These are phyloP conservation scores for Athrips mouffetella DNA, from an alignment of 2,888 invertebrate genomes.

Conservation along the genomic window DNA sequence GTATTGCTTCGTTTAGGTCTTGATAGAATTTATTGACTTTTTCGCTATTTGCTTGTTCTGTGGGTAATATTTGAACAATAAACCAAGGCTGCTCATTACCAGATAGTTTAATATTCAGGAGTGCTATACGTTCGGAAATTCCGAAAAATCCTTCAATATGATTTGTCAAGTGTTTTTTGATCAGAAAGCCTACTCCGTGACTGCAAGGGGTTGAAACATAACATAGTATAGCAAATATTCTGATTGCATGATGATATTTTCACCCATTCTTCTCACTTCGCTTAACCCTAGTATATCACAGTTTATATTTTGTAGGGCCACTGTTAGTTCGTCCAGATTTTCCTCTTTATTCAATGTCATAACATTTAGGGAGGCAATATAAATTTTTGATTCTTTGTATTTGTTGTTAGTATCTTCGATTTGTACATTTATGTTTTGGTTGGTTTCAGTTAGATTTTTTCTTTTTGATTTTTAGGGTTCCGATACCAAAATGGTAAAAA, in stretches of 20 bases:
- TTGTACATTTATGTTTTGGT: too few species aligned
- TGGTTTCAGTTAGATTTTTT: too few species aligned
- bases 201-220: not conserved
- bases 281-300: not conserved
- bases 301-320: not conserved
- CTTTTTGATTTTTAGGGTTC: too few species aligned
- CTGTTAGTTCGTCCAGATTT: not conserved
- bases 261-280: not conserved
- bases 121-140: not conserved
- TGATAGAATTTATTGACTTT: not conserved
- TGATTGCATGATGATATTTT: not conserved
- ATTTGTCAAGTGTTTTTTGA: not conserved
- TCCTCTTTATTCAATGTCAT: not conserved
- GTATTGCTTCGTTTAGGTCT: not conserved
- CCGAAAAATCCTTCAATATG: not conserved
- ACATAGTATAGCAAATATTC: not conserved
- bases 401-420: too few species aligned
- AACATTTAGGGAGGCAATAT: not conserved
- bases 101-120: too few species aligned
- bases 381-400: not conserved
- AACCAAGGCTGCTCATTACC: too few species aligned
- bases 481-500: too few species aligned
- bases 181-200: not conserved
- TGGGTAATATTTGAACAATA: not conserved
- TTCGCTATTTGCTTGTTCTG: not conserved